Evolutionary conservation across 2,797 vertebrate genomes (phyloP).

Genomic region (Agapornis canus): DNA sequence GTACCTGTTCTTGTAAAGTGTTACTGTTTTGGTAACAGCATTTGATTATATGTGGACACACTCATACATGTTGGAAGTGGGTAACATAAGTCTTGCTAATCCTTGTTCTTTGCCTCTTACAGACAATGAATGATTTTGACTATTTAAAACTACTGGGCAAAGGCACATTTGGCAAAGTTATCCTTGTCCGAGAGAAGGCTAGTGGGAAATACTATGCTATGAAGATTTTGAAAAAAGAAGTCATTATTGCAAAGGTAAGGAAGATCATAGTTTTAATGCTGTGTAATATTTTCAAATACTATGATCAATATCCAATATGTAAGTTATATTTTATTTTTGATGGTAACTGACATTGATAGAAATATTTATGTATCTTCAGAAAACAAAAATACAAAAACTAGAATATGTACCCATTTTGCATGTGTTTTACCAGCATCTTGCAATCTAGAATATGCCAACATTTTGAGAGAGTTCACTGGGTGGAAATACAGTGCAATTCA

Average conservation of each 20-base stretch:
- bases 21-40: background rate
- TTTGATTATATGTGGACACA: background rate
- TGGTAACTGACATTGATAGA: background rate
- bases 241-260: constrained; percentile 96
- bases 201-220: constrained; percentile 98
- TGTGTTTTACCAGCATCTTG: background rate
- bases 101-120: constrained; percentile 50
- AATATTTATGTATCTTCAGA: background rate
- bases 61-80: background rate
- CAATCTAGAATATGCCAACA: background rate
- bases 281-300: background rate
- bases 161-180: constrained; percentile 98
- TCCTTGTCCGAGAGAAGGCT: constrained; percentile 96
- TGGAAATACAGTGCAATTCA: background rate
- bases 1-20: background rate
- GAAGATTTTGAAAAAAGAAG: constrained; percentile 99
- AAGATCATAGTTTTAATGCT: background rate
- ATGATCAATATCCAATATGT: background rate
- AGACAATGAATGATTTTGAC: constrained; percentile 99
- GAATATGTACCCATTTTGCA: background rate
- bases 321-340: background rate
- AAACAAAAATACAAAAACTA: background rate
- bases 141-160: constrained; percentile 98
- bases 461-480: background rate
- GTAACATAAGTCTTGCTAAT: background rate